Conservation (phyloP, 2,113 vertebrate species). For the Tragelaphus scriptus region DNA sequence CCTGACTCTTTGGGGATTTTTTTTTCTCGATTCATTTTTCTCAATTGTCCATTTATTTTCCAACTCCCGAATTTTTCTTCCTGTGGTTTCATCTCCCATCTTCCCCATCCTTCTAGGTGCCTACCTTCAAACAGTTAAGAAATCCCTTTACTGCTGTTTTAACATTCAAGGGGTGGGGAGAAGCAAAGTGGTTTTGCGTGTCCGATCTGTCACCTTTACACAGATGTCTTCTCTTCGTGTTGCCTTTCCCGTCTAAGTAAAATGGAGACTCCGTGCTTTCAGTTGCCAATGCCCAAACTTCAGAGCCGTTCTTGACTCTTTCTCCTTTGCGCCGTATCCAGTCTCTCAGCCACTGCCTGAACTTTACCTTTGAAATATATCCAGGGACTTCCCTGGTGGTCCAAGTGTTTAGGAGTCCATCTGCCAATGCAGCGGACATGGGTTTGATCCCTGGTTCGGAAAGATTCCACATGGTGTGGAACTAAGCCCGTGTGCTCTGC, state of each 20-base stretch:
- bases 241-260: not conserved
- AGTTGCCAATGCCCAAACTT: not conserved
- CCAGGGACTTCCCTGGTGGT: not conserved
- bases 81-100: not conserved
- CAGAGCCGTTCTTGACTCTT: not conserved
- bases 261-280: not conserved
- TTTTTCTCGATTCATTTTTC: not conserved
- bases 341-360: not conserved
- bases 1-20: no score
- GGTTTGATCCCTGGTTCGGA: not conserved
- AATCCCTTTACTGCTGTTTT: not conserved
- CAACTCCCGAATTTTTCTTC: not conserved
- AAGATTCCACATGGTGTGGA: not conserved
- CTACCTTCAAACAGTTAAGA: not conserved
- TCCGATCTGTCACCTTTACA: not conserved
- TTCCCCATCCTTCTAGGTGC: not conserved
- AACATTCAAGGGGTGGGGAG: not conserved
- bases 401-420: not conserved
- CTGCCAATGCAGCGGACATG: not conserved
- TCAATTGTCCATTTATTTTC: not conserved
- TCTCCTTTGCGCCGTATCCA: no score
- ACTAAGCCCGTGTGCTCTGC: not conserved
- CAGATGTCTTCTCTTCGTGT: accelerated
- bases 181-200: not conserved
- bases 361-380: not conserved